Conservation (phyloP, 2,113 vertebrate genomes). For the Dendrocopos noguchii region DNA sequence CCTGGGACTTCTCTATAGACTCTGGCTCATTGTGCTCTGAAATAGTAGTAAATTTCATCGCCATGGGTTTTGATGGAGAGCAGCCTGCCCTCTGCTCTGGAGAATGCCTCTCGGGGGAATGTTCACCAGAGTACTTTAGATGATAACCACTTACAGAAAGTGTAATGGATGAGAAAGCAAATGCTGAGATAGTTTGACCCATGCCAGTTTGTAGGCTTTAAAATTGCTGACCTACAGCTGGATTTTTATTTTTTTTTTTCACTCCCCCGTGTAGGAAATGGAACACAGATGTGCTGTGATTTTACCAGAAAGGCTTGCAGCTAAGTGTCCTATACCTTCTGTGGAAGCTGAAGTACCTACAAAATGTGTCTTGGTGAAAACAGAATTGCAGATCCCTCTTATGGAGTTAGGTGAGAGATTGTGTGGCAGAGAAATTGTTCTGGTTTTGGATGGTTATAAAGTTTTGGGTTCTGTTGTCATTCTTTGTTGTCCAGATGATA, state of each 20-base stretch:
- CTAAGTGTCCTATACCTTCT: not conserved
- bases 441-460: not conserved
- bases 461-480: not conserved
- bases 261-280: not conserved
- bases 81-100: not conserved
- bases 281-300: not conserved
- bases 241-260: not conserved
- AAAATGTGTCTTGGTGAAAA: not conserved
- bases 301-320: not conserved
- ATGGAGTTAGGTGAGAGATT: rapidly evolving
- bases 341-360: not conserved
- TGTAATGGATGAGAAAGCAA: constrained; percentile 24
- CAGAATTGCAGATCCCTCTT: not conserved
- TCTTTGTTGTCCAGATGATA: no score
- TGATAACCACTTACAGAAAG: constrained; percentile 31
- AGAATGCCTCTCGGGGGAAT: constrained; percentile 14
- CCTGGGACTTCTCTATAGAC: not conserved
- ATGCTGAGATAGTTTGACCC: constrained; percentile 21
- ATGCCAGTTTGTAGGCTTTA: constrained; percentile 28
- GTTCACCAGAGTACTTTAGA: not conserved
- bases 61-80: constrained; percentile 15
- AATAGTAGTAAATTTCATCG: not conserved
- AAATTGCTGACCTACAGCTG: constrained; percentile 24
- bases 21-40: not conserved
- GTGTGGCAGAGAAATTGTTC: not conserved